Evolutionary conservation across 2,113 vertebrate species (phyloP).

Genomic region (Myrmophylax atrothorax): DNA sequence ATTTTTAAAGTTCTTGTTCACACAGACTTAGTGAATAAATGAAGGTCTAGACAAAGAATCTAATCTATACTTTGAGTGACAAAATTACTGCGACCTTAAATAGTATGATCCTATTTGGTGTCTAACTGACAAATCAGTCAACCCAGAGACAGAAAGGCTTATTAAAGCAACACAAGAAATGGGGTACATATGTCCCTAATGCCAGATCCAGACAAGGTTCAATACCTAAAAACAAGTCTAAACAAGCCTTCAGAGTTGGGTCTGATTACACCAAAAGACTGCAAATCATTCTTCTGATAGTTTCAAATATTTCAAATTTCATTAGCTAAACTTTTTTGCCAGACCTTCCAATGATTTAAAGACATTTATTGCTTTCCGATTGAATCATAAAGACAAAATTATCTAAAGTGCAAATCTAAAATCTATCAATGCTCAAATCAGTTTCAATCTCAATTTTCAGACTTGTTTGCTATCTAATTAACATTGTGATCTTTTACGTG

Average conservation of each 20-base stretch:
- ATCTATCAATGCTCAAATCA: background rate
- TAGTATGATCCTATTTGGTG: background rate
- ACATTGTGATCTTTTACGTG: background rate
- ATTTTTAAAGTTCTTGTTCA: conserved; percentile 2
- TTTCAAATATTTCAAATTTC: background rate
- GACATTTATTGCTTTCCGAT: background rate
- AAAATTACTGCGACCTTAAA: background rate
- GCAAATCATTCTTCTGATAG: background rate
- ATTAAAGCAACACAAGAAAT: background rate
- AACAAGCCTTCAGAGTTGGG: background rate
- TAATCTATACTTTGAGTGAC: background rate
- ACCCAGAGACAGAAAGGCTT: background rate
- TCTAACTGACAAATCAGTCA: background rate
- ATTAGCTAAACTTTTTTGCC: background rate
- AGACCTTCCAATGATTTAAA: background rate
- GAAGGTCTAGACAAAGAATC: background rate
- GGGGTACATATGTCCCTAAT: background rate
- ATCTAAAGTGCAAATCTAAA: background rate
- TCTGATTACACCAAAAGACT: background rate
- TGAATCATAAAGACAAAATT: background rate
- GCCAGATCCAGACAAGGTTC: background rate
- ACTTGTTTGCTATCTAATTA: background rate
- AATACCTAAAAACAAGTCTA: background rate
- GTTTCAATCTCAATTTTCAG: background rate
- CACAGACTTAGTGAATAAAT: background rate